Percentiles rank a stretch among this genome's conserved stretches.
These are phyloP conservation scores for Caenorhabditis elegans DNA, from an alignment of 1,140 invertebrate genomes.

Conservation along the genomic window DNA sequence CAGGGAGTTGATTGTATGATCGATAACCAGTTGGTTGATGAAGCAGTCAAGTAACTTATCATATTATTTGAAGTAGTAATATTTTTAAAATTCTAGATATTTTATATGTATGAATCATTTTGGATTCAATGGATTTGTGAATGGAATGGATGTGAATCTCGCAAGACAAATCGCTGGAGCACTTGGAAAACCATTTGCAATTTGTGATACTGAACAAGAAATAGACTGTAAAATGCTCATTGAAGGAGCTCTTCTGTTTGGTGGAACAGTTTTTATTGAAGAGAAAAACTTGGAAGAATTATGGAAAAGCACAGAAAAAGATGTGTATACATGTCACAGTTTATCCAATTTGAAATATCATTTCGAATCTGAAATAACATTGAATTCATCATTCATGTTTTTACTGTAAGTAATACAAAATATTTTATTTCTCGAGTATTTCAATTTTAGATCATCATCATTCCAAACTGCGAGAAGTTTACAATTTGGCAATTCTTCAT, in stretches of 20 bases:
- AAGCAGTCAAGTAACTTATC: neutral
- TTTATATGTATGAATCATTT: constrained; percentile 8
- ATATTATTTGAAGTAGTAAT: neutral
- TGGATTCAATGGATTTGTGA: neutral
- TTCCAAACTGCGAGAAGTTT: neutral
- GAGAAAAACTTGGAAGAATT: neutral
- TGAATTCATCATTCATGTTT: constrained; percentile 1
- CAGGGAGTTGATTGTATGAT: neutral
- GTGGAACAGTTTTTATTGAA: neutral
- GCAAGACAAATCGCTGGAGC: neutral
- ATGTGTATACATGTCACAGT: neutral
- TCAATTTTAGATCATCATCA: neutral
- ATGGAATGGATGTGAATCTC: neutral
- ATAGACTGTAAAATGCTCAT: neutral
- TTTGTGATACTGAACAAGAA: constrained; percentile 6
- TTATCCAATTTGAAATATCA: neutral
- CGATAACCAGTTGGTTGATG: neutral
- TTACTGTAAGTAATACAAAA: neutral
- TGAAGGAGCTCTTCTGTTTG: neutral
- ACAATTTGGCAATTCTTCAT: neutral
- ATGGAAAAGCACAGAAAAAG: neutral
- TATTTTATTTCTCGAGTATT: neutral
- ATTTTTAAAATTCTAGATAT: neutral
- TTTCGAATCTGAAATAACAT: neutral
- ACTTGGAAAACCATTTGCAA: neutral